phyloP scores from a whole-genome alignment of 2,888 invertebrate species.

The Emmelina monodactyla region DNA sequence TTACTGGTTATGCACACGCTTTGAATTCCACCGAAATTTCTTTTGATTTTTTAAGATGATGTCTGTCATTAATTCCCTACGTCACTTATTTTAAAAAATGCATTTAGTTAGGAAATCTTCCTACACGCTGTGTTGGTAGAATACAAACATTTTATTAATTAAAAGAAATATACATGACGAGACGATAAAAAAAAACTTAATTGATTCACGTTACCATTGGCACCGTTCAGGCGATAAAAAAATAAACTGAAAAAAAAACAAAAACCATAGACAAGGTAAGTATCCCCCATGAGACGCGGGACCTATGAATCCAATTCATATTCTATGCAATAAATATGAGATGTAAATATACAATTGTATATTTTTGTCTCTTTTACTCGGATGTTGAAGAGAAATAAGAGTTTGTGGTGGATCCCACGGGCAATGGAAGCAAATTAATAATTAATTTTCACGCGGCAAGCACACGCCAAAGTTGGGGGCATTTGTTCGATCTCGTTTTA shows the following conservation, averaged over 20 bases:
- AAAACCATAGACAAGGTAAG: constrained; percentile 35
- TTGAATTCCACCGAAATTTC: too few relatives aligned
- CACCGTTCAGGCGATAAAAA: constrained; percentile 42
- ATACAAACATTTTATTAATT: too few relatives aligned
- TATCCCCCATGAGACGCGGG: constrained; percentile 33
- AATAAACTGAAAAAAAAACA: constrained; percentile 30
- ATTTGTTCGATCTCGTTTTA: constrained; percentile 48
- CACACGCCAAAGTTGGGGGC: constrained; percentile 37
- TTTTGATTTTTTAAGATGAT: too few relatives aligned
- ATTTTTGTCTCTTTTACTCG: neutral
- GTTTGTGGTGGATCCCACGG: neutral
- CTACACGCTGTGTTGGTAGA: too few relatives aligned
- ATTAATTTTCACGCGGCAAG: constrained; percentile 54
- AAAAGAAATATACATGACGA: too few relatives aligned
- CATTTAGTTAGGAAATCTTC: too few relatives aligned
- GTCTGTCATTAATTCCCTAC: too few relatives aligned
- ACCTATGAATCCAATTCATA: neutral
- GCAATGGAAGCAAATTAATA: constrained; percentile 56
- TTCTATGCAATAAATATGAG: constrained; percentile 1
- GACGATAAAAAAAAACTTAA: constrained; percentile 20
- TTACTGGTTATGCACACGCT: too few relatives aligned
- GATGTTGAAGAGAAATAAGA: neutral
- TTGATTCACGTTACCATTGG: constrained; percentile 43
- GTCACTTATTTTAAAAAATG: too few relatives aligned
- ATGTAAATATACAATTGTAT: neutral